phyloP scores from a whole-genome alignment of 2,113 vertebrate species.

The Protomyctophum bolini region DNA sequence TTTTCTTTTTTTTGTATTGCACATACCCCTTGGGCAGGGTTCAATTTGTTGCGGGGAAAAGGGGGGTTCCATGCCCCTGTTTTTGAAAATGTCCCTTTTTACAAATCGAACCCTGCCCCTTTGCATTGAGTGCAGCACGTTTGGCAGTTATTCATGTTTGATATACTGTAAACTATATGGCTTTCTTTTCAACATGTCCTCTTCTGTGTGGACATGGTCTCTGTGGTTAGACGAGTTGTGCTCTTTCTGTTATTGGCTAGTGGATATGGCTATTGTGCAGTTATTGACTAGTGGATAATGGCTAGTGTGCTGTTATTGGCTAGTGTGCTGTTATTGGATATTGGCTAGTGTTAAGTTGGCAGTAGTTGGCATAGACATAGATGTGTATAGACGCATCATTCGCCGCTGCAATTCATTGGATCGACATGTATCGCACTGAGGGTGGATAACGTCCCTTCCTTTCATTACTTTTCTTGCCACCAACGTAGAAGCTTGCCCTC shows the following conservation, averaged over 20 bases:
- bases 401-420: too few species aligned
- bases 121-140: slow-evolving; percentile 12
- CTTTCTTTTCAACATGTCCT: slow-evolving; percentile 30
- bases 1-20: slow-evolving; percentile 27
- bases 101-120: neutral
- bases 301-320: too few species aligned
- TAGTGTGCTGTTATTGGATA: too few species aligned
- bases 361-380: slow-evolving; percentile 40
- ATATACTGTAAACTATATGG: slow-evolving; percentile 45
- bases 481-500: too few species aligned
- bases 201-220: slow-evolving; percentile 1
- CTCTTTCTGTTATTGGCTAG: slow-evolving; percentile 32
- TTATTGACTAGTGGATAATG: neutral
- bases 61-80: too few species aligned
- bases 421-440: too few species aligned
- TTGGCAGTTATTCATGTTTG: slow-evolving; percentile 33
- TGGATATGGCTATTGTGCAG: neutral
- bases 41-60: too few species aligned
- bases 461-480: too few species aligned
- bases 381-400: too few species aligned
- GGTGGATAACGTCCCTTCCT: too few species aligned
- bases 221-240: slow-evolving; percentile 50
- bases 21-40: neutral
- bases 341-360: slow-evolving; percentile 24
- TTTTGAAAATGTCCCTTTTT: too few species aligned